A percentile compares a stretch with the other conserved stretches of the same genome.
phyloP scores from a whole-genome alignment of 2,113 vertebrate species.

The Ictalurus punctatus region DNA sequence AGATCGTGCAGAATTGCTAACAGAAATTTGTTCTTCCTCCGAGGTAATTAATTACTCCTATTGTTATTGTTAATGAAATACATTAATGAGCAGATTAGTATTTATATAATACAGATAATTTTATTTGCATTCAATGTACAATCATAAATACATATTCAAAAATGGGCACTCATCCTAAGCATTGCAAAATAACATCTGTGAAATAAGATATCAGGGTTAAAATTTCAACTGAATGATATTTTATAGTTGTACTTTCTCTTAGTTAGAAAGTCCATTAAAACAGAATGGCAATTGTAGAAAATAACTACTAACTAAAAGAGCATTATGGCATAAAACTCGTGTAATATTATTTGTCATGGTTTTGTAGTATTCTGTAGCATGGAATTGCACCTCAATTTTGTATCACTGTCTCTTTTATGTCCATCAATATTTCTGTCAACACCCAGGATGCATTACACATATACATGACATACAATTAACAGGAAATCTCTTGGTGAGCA shows the following conservation, averaged over 20 bases:
- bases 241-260: slow-evolving; percentile 7
- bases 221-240: not conserved
- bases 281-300: not conserved
- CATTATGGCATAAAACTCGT: not conserved
- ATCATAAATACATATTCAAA: slow-evolving; percentile 36
- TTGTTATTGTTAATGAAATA: not conserved
- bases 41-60: not conserved
- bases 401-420: not conserved
- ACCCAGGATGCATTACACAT: not conserved
- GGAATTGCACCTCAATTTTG: not conserved
- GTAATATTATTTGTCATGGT: not conserved
- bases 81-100: not conserved
- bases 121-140: slow-evolving; percentile 33
- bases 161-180: not conserved
- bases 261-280: not conserved
- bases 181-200: not conserved
- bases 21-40: not conserved
- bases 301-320: not conserved
- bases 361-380: slow-evolving; percentile 16
- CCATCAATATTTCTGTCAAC: not conserved
- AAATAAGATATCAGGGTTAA: slow-evolving; percentile 17
- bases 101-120: not conserved
- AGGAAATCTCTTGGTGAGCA: not conserved
- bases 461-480: not conserved
- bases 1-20: not conserved